Conservation (phyloP, 2,113 vertebrate genomes). For the Thinocorus orbignyianus region DNA sequence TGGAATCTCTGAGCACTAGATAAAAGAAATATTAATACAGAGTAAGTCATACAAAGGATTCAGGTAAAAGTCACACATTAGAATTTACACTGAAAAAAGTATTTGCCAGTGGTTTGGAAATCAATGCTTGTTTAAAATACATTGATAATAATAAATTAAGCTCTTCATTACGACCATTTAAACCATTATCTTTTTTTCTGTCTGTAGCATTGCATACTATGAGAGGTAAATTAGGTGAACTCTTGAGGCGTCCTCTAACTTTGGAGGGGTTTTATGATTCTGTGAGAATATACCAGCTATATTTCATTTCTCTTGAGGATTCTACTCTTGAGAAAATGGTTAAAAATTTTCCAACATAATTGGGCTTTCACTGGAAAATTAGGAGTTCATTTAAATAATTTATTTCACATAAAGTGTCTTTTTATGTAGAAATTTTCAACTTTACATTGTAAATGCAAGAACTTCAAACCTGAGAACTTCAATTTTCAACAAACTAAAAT, state of each 20-base stretch:
- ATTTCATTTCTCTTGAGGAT: conserved; percentile 61
- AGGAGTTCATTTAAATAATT: conserved; percentile 70
- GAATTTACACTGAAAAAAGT: not conserved
- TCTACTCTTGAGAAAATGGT: conserved; percentile 62
- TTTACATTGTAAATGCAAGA: conserved; percentile 55
- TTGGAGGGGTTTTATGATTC: conserved; percentile 49
- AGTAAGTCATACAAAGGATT: not conserved
- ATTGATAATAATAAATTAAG: conserved; percentile 16
- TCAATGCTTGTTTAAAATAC: not conserved
- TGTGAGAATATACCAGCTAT: conserved; percentile 42
- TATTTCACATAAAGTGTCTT: conserved; percentile 68
- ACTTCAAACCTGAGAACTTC: conserved; percentile 39
- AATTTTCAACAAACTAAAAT: conserved; percentile 51
- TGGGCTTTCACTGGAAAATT: conserved; percentile 68
- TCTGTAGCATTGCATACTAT: not conserved
- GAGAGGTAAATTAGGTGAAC: conserved; percentile 38
- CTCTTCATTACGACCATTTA: not conserved
- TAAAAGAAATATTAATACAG: not conserved
- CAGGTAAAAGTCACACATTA: not conserved
- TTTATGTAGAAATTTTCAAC: conserved; percentile 62
- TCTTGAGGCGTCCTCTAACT: conserved; percentile 20
- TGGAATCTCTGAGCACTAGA: not conserved
- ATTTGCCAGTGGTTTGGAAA: conserved; percentile 20
- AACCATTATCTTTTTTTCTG: not conserved
- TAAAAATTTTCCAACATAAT: conserved; percentile 66